Conservation (phyloP, 2,888 invertebrate genomes). For the Tillus elongatus region DNA sequence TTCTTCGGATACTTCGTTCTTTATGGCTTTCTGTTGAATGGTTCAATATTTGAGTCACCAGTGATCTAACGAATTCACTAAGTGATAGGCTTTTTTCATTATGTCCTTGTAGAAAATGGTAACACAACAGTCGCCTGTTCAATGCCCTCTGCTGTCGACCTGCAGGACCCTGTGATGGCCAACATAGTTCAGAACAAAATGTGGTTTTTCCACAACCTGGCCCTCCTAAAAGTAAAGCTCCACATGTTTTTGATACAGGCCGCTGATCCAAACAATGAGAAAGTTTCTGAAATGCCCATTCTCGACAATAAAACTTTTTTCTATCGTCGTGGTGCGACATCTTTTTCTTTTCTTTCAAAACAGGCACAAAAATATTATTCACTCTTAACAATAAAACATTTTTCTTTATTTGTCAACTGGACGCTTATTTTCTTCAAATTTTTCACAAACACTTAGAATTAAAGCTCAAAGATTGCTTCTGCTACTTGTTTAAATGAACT, state of each 20-base stretch:
- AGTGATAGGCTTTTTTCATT: constrained; percentile 78
- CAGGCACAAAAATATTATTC: too few species aligned
- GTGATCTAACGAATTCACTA: constrained; percentile 72
- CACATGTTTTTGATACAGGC: constrained; percentile 74
- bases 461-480: too few species aligned
- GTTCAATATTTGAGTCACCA: constrained; percentile 76
- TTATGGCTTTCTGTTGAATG: constrained; percentile 50
- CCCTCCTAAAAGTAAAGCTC: constrained; percentile 77
- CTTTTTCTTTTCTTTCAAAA: too few species aligned
- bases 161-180: constrained; percentile 57
- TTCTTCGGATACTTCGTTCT: constrained; percentile 40
- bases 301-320: constrained; percentile 78
- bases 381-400: too few species aligned
- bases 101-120: constrained; percentile 81
- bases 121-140: constrained; percentile 70
- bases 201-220: constrained; percentile 94
- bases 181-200: constrained; percentile 69
- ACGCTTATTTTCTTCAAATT: too few species aligned
- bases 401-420: too few species aligned
- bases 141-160: constrained; percentile 63
- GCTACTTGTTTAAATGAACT: too few species aligned
- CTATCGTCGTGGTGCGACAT: constrained; percentile 48
- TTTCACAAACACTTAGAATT: too few species aligned
- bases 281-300: constrained; percentile 93
- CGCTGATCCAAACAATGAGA: constrained; percentile 85